Base-by-base conservation (phyloP, 2,888 invertebrate genomes). In the Chalcis sispes region DNA sequence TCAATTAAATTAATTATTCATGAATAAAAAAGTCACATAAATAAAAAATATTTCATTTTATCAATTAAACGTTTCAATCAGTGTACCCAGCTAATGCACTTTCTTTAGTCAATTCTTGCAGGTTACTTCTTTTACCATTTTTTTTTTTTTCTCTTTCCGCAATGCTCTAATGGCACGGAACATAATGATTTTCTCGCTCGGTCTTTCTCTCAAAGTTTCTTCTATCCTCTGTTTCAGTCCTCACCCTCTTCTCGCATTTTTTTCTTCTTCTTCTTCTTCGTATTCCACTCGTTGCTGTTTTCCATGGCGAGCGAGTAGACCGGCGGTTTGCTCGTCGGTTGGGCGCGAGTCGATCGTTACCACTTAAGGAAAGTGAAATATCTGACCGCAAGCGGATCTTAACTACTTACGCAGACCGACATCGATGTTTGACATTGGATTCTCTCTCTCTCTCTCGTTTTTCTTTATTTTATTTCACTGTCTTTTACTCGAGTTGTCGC, bases 301-400 rank as follows among this genome's bases (percentile, higher is more conserved):
- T 36, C 46, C 48, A 23, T 4, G n/a, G 46, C 23, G 8, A 20
- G 59, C 8, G 7, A 40, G n/a, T 1, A 42, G 56, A 54, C 40
- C 42, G 59, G 46, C 56, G 62, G 73, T 56, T 76, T 56, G 62
- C 32, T 54, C 23, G 72, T 32, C 62, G 65, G 29, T 29, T 52
- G 36, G 36, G n/a, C n/a, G 66, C 23, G 40, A 36, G 56, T 74
- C 71, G 77, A 77, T 74, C 72, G 75, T 72, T 75, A 75, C 58
- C 77, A 77, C 75, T 77, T 77, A 77, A 77, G 77, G 72, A 72
- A 78, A 78, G 75, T 78, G 75, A 73, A 72, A 75, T 75, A 78
- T 73, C 75, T 78, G 78, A 78, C 78, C 78, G 50, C 78, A 78
- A 78, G 73, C 78, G 65, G 77, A 78, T 78, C 72, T 64, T 42